phyloP scores from a whole-genome alignment of 2,888 invertebrate species.

The Mimumesa dahlbomi region DNA sequence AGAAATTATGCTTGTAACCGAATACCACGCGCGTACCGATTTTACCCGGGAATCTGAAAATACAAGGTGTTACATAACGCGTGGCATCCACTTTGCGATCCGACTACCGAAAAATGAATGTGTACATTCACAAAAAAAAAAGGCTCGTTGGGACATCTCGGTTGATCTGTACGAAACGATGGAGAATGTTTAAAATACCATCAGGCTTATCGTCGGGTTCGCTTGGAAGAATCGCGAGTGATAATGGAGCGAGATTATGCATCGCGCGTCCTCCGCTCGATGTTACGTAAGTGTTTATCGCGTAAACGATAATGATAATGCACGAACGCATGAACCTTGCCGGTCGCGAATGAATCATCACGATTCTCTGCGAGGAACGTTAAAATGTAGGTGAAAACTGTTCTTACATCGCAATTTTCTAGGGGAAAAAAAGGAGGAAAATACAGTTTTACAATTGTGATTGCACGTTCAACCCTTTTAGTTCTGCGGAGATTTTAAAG shows the following conservation, averaged over 20 bases:
- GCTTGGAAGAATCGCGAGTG: not conserved
- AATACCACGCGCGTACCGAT: too few relatives aligned
- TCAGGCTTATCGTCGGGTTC: not conserved
- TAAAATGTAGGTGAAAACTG: slow-evolving; percentile 31
- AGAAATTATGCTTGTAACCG: too few relatives aligned
- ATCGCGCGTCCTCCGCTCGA: slow-evolving; percentile 5
- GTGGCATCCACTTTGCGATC: too few relatives aligned
- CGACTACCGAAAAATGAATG: too few relatives aligned
- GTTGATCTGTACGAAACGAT: too few relatives aligned
- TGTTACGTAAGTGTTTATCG: slow-evolving; percentile 34
- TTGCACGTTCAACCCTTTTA: too few relatives aligned
- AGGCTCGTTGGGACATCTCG: not conserved
- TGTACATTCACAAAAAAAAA: not conserved
- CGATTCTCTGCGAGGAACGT: slow-evolving; percentile 22
- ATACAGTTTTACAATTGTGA: too few relatives aligned
- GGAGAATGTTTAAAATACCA: too few relatives aligned
- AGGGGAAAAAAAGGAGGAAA: too few relatives aligned
- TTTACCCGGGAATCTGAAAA: too few relatives aligned
- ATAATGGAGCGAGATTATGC: not conserved
- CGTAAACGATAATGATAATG: slow-evolving; percentile 19
- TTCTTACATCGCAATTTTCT: not conserved
- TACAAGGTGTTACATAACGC: too few relatives aligned
- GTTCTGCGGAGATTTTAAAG: too few relatives aligned
- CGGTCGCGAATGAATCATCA: slow-evolving; percentile 31
- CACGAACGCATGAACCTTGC: not conserved